A percentile compares a stretch with the other conserved stretches of the same genome.
Conservation (phyloP, 2,888 invertebrate genomes). For the Eupelmus urozonus region DNA sequence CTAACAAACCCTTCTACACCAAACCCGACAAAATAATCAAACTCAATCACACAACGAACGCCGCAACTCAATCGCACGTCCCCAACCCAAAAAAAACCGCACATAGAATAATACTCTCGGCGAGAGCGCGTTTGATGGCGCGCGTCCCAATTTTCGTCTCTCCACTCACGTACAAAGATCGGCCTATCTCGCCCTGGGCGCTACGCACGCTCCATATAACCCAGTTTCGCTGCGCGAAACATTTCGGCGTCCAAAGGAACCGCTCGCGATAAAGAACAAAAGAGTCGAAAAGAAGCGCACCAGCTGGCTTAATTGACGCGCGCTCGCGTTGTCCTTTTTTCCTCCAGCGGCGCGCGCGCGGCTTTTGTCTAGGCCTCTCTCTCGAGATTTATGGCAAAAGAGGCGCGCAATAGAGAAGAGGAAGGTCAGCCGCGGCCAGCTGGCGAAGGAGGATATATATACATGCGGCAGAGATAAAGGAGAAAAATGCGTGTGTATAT, state of each 20-base stretch:
- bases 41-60: no score
- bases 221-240: constrained; percentile 9
- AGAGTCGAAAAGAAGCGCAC: constrained; percentile 9
- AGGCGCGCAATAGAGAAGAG: constrained; percentile 2
- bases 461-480: background rate
- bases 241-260: background rate
- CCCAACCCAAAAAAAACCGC: no score
- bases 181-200: no score
- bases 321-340: constrained; percentile 61
- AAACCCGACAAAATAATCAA: no score
- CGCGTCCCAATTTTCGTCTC: no score
- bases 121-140: no score
- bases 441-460: background rate
- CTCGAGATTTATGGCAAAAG: constrained; percentile 70
- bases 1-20: no score
- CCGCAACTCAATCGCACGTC: no score
- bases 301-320: constrained; percentile 70
- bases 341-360: no score
- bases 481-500: constrained; percentile 8
- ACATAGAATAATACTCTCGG: no score
- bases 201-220: no score
- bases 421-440: constrained; percentile 21
- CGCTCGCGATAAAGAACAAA: constrained; percentile 15
- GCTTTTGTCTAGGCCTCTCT: constrained; percentile 72
- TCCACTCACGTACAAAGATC: no score